A percentile compares a stretch with the other conserved stretches of the same genome.
These are phyloP conservation scores for Pseudochromis fuscus DNA, from an alignment of 2,797 vertebrate species.

Conservation along the genomic window DNA sequence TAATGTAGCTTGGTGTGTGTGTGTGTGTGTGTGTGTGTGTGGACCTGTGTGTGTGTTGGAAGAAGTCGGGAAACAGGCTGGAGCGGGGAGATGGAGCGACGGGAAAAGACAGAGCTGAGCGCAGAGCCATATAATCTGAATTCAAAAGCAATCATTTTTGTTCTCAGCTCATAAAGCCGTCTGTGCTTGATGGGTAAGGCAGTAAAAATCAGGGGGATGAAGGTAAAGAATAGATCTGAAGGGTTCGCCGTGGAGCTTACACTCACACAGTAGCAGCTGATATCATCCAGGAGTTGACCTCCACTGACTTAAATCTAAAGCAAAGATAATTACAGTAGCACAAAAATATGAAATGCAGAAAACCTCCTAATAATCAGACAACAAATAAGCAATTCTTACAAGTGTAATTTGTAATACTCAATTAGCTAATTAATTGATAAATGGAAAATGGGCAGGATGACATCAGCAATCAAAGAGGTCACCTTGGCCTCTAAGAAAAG, in stretches of 20 bases:
- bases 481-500: background rate
- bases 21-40: background rate
- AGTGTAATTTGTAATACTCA: background rate
- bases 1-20: background rate
- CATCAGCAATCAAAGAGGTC: background rate
- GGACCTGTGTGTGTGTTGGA: background rate
- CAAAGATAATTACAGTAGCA: background rate
- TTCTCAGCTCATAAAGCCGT: constrained; percentile 81
- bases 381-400: background rate
- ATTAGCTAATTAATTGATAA: background rate
- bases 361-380: background rate
- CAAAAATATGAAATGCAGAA: background rate
- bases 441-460: background rate
- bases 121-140: constrained; percentile 70
- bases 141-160: constrained; percentile 81
- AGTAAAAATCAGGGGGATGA: constrained; percentile 70
- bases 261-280: constrained; percentile 31
- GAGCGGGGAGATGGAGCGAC: constrained; percentile 15
- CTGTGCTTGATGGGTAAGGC: constrained; percentile 68
- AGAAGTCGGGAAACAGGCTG: constrained; percentile 7
- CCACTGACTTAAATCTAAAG: constrained; percentile 1
- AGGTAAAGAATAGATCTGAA: constrained; percentile 59
- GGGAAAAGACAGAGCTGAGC: constrained; percentile 57
- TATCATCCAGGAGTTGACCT: constrained; percentile 39
- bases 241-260: constrained; percentile 38